phyloP scores from a whole-genome alignment of 1,140 invertebrate species.

The Drosophila guanche region DNA sequence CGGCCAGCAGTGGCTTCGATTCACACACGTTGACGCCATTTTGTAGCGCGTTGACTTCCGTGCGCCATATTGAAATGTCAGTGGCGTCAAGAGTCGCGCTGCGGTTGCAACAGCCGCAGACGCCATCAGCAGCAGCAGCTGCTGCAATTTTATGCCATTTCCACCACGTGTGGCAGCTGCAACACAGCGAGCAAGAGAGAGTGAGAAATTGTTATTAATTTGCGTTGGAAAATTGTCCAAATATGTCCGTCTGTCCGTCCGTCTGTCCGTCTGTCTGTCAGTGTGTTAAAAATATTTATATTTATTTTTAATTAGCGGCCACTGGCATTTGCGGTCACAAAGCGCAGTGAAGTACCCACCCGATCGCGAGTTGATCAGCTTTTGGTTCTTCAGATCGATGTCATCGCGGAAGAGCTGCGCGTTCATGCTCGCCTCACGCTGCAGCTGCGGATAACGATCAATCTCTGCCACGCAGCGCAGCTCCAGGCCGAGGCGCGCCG shows the following conservation, averaged over 20 bases:
- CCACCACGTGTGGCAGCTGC: constrained; percentile 38
- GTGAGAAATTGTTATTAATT: constrained; percentile 61
- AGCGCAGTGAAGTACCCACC: constrained; percentile 33
- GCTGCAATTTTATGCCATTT: constrained; percentile 30
- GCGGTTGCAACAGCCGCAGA: constrained; percentile 57
- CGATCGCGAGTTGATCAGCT: constrained; percentile 67
- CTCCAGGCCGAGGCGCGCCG: constrained; percentile 45
- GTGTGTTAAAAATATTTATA: constrained; percentile 45
- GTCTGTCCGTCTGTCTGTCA: constrained; percentile 45
- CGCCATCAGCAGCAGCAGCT: constrained; percentile 34
- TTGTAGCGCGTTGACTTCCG: constrained; percentile 73
- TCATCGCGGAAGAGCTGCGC: constrained; percentile 63
- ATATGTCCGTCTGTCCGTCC: constrained; percentile 54
- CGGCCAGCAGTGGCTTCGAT: not conserved
- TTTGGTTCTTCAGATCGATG: constrained; percentile 74
- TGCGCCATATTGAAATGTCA: constrained; percentile 74
- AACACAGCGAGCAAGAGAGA: not conserved
- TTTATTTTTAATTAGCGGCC: constrained; percentile 77
- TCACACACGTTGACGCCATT: constrained; percentile 46
- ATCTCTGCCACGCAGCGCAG: constrained; percentile 75
- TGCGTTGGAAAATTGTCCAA: constrained; percentile 70
- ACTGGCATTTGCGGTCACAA: constrained; percentile 58
- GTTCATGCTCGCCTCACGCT: constrained; percentile 51
- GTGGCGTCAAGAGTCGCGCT: constrained; percentile 61
- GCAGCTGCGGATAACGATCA: constrained; percentile 61